Percentiles rank a stretch among this genome's conserved stretches.
These are phyloP conservation scores for Ceratitis capitata DNA, from an alignment of 1,140 invertebrate species.

Conservation along the genomic window DNA sequence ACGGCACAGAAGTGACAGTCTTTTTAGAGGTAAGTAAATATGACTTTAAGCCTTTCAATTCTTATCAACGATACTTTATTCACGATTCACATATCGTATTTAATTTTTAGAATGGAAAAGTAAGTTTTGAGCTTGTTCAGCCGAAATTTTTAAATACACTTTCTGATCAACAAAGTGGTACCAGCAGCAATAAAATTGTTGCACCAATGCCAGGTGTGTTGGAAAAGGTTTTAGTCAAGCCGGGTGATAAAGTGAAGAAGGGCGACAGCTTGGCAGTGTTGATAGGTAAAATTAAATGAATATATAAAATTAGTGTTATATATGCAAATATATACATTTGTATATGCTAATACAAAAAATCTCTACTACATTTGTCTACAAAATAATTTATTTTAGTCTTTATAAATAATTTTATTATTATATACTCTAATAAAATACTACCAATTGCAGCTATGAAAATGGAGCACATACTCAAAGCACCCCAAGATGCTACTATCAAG, in stretches of 20 bases:
- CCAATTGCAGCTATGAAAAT: slow-evolving; percentile 94
- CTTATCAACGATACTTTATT: neutral
- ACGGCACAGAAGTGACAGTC: slow-evolving; percentile 67
- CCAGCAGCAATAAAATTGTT: slow-evolving; percentile 50
- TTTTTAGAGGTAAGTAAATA: slow-evolving; percentile 69
- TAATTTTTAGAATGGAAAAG: slow-evolving; percentile 51
- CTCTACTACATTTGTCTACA: no score
- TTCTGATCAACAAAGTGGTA: slow-evolving; percentile 53
- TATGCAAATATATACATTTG: neutral
- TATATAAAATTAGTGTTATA: neutral
- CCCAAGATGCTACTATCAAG: slow-evolving; percentile 78
- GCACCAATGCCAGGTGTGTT: slow-evolving; percentile 97
- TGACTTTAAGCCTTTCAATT: no score
- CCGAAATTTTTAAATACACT: slow-evolving; percentile 67
- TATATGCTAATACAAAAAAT: neutral
- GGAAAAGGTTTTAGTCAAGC: slow-evolving; percentile 87
- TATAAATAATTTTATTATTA: neutral
- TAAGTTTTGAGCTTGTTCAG: slow-evolving; percentile 55
- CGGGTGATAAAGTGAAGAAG: slow-evolving; percentile 78
- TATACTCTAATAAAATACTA: neutral
- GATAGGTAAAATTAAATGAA: slow-evolving; percentile 65
- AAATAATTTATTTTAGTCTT: no score
- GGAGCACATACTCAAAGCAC: slow-evolving; percentile 93
- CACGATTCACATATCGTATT: neutral
- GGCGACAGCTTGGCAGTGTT: slow-evolving; percentile 84